Evolutionary conservation across 1,140 invertebrate genomes (phyloP), one percentile per base, ranked within the genome.

Genomic region (Harpegnathos saltator): DNA sequence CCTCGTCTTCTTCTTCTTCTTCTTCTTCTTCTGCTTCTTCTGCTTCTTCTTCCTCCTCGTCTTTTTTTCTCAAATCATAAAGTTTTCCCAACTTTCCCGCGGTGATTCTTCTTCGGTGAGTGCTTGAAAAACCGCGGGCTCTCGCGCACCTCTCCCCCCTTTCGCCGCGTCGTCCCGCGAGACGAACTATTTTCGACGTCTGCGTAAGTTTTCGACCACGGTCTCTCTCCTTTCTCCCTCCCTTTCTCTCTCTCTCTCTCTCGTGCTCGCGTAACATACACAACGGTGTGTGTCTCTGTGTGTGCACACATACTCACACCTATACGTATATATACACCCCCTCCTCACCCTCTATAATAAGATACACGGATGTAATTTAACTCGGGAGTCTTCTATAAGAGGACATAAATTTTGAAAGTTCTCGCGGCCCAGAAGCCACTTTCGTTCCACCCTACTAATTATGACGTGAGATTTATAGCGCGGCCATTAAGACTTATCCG

Each of bases 281-380:
- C 69, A 50, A 24, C 3, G 11, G 38, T 44, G 7, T 44, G 38
- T 44, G 38, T 11, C 0, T 9, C 4, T 9, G 11, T 0, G 9
- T 44, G 11, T 11, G 11, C 11, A 44, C 4, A 44, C 4, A 44
- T 9, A 44, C 38, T 5, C 38, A 44, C 9, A 44, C 3, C 3
- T 11, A 44, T 9, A 9, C 7, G 7, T 9, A 11, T 11, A 44
- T 3, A 44, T 9, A 3, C 38, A 44, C 38, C 38, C 38, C 38
- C 38, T 54, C 48, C 17, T 4, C 17, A 29, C 52, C 65, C 17
- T 59, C 50, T 80, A 69, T 80, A 78, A 78, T 77, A 78, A 78
- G 82, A 83, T 83, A 78, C 72, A 78, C 73, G 82, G 62, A 68
- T 58, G 62, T 83, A 83, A 83, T 83, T 78, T 83, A 83, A 83